Evolutionary conservation across 1,140 invertebrate species (phyloP), one percentile per base, ranked within the genome.

Genomic region (Eciton burchellii): DNA sequence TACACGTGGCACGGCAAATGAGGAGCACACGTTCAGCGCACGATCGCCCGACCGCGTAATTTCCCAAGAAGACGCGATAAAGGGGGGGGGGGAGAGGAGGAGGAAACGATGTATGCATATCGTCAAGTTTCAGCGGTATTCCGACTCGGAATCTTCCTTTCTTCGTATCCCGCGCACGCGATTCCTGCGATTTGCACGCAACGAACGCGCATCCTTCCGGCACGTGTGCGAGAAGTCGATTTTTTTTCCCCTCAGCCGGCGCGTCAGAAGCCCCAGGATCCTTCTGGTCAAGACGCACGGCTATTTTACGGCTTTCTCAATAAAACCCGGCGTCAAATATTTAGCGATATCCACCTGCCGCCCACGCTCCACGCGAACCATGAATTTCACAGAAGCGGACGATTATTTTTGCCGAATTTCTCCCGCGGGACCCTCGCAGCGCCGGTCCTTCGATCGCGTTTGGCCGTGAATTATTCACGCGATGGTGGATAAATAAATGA

Each of bases 241-340:
- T 41, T 81, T 60, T 60, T n/a, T n/a, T n/a, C n/a, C n/a, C n/a
- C n/a, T 63, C 65, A 57, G 79, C 19, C n/a, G n/a, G 3, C 8
- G 57, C 26, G 72, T 63, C 43, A 84, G 59, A 52, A 16, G 49
- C 54, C 21, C 12, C 6, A 35, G 6, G 47, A 26, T 11, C n/a
- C 35, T 49, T 47, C 16, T 43, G 24, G 8, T 43, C 14, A 14
- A n/a, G 54, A 81, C 12, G 29, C 12, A 19, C 43, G 43, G 8
- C 9, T 14, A 47, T 70, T n/a, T 82, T 72, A 57, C 47, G 47
- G 24, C 26, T 47, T 68, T 59, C 59, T 54, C 84, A 52, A 86
- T 82, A 83, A 83, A 82, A 68, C 49, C 45, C 47, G 65, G 8
- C 24, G 72, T 68, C 59, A 86, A 87, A 87, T 87, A 87, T 87